Evolutionary conservation across 2,113 vertebrate genomes (phyloP).

Genomic region (Brachirus orientalis): DNA sequence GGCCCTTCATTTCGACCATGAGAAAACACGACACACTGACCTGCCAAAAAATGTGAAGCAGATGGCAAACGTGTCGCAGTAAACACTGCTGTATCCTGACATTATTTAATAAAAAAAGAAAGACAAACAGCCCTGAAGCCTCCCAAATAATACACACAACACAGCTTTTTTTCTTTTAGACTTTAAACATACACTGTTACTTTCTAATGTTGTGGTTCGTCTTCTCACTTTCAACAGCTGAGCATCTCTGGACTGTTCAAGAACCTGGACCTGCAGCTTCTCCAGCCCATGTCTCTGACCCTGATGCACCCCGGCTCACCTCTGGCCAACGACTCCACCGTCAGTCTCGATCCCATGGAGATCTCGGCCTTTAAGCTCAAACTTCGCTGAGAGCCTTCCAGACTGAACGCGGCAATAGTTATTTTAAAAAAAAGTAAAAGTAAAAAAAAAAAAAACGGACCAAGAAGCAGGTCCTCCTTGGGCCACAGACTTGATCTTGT

Average conservation of each 20-base stretch:
- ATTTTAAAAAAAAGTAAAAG: slow-evolving; percentile 8
- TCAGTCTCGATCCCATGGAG: slow-evolving; percentile 94
- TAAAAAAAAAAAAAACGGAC: too few species aligned
- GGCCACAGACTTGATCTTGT: slow-evolving; percentile 26
- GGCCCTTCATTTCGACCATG: too few species aligned
- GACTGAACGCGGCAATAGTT: slow-evolving; percentile 23
- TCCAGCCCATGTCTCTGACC: slow-evolving; percentile 92
- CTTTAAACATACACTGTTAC: too few species aligned
- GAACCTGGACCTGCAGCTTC: slow-evolving; percentile 86
- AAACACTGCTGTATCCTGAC: too few species aligned
- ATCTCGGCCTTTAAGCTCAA: slow-evolving; percentile 91
- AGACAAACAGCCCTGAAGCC: too few species aligned
- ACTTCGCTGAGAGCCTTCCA: slow-evolving; percentile 81
- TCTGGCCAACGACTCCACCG: slow-evolving; percentile 84
- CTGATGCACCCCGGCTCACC: slow-evolving; percentile 87
- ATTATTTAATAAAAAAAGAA: too few species aligned
- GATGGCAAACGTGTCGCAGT: too few species aligned
- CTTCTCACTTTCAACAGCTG: slow-evolving; percentile 76
- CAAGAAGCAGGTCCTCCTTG: too few species aligned
- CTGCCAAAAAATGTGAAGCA: too few species aligned
- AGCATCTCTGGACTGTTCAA: slow-evolving; percentile 87
- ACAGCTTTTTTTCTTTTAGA: too few species aligned
- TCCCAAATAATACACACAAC: too few species aligned
- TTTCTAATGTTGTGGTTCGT: not conserved
- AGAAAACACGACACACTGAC: too few species aligned